Conservation (phyloP, 64 coral and sea anemone genomes). For the Montipora cactus region DNA sequence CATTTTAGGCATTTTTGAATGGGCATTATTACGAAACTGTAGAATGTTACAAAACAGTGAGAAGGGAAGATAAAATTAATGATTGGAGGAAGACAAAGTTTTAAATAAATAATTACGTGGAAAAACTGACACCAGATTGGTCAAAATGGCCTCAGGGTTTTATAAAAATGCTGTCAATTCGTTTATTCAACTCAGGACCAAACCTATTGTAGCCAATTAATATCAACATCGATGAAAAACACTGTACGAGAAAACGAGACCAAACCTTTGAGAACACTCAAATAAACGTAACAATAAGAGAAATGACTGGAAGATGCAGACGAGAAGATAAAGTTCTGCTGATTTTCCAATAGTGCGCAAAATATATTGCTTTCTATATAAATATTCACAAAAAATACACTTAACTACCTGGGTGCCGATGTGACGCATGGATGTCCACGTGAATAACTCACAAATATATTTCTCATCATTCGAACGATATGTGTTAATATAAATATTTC, state of each 20-base stretch:
- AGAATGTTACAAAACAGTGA: neutral
- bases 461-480: slow-evolving; percentile 6
- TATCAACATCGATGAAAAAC: too few relatives aligned
- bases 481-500: slow-evolving; percentile 39
- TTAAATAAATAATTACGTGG: slow-evolving; percentile 22
- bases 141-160: neutral
- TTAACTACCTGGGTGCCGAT: neutral
- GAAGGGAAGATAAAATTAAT: neutral
- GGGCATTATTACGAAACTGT: neutral
- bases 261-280: too few relatives aligned
- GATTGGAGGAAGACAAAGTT: neutral
- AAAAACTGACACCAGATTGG: slow-evolving; percentile 5
- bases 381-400: neutral
- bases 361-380: neutral
- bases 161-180: neutral
- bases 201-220: neutral
- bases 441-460: neutral
- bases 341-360: neutral
- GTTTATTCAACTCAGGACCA: neutral
- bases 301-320: too few relatives aligned
- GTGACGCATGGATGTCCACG: neutral
- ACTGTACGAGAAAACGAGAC: too few relatives aligned
- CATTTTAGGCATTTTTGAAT: neutral
- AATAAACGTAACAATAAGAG: too few relatives aligned
- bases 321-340: neutral